Base-by-base conservation (phyloP, 1,140 invertebrate genomes). In the Caenorhabditis remanei region DNA sequence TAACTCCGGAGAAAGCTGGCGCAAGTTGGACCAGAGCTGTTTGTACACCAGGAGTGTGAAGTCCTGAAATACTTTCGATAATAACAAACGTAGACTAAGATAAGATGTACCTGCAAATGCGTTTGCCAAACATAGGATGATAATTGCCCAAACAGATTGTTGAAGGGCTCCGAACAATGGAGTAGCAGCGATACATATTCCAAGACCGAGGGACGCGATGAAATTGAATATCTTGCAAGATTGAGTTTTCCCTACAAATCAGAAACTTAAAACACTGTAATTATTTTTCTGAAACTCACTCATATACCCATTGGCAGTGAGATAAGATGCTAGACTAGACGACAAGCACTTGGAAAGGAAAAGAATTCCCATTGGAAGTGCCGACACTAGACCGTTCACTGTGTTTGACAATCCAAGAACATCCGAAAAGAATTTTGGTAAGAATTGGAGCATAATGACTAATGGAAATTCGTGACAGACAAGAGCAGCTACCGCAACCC, bases 401-500 rank as follows among this genome's bases (percentile, higher is more conserved):
- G 86, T 84, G 48, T 50, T 85, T 9, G 83, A 75, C 9, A 90
- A 40, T 50, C 88, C 55, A 21, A 90, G 86, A 0, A 90, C 88
- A 46, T 90, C 89, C 19, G 56, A 71, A 41, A 90, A 85, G 85
- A 87, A 90, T 32, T 89, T 89, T 5, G 89, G 89, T 11, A 90
- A 55, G 88, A 92, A 84, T 90, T 92, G 91, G 16, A 92, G 87
- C 91, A 92, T 92, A 58, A 92, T 92, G 55, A 92, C 92, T 56
- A 92, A 83, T 48, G 91, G 91, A 71, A 88, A 92, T 85, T 92
- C 91, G 86, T 92, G 91, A 75, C 91, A 92, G 40, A 93, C 90
- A 4, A 92, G 61, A 58, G 91, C 91, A 4, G 85, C 90, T 41
- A 92, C 88, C 8, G 89, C 92, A 24, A 90, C 91, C 83, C 91